Base-by-base conservation (phyloP, 1,140 invertebrate species). In the Idris sp. region DNA sequence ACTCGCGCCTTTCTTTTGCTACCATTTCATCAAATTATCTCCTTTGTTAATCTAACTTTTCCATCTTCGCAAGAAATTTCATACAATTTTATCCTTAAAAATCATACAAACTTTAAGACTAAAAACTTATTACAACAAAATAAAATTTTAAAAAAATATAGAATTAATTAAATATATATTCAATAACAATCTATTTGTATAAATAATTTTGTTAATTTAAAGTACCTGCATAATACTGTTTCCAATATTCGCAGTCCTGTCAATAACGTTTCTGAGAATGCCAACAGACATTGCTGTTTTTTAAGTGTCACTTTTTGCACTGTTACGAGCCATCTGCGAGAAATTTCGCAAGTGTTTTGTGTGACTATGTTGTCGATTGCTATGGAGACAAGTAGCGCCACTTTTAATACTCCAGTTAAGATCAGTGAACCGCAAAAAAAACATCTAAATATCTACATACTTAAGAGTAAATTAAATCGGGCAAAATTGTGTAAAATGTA, bases 201-300 rank as follows among this genome's bases (percentile, higher is more conserved):
- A 9, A 33, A n/a, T 15, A 46, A 10, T 9, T n/a, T 18, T 4
- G 10, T 35, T 43, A 16, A 59, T 46, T 5, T n/a, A n/a, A n/a
- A n/a, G n/a, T 67, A 71, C 73, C 73, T 71, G 59, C 59, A 71
- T 61, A 0, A 67, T 40, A 11, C 46, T 54, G 35, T 16, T 67
- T 3, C 74, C 74, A 4, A 76, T 30, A 22, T 59, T 48, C 5
- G 49, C 71, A 13, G 53, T 77, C 62, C 54, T 72, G 13, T 67
- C 56, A 15, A 77, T 14, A 16, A 74, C 72, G 33, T 65, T 77
- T 43, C 69, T 36, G 30, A 77, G 15, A 9, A 72, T 31, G 18
- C 71, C 76, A 9, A 77, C 71, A 7, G 76, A 77, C 76, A 77
- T 77, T 19, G 11, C 13, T 7, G 13, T 5, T 5, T 30, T 9